Evolutionary conservation across 2,113 vertebrate genomes (phyloP).

Genomic region (Dascyllus trimaculatus): DNA sequence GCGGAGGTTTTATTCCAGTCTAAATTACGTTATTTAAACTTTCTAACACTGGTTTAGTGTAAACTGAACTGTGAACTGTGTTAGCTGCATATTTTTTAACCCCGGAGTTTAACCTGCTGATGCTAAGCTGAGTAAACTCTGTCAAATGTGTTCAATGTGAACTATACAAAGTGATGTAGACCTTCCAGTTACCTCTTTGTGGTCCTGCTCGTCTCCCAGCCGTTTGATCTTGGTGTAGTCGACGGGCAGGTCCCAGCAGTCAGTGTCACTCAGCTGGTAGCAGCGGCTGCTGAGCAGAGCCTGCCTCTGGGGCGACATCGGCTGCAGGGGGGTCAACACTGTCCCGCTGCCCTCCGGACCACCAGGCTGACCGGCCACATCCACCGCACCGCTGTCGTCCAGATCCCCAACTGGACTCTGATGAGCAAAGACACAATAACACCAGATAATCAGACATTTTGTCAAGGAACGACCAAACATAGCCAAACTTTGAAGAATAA

Average conservation of each 20-base stretch:
- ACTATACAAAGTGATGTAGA: not conserved
- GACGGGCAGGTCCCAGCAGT: slow-evolving; percentile 97
- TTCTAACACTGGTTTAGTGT: too few species aligned
- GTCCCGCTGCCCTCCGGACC: slow-evolving; percentile 93
- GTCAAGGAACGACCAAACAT: too few species aligned
- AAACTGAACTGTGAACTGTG: too few species aligned
- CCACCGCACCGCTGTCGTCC: slow-evolving; percentile 91
- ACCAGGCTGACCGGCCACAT: slow-evolving; percentile 88
- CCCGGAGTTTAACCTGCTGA: too few species aligned
- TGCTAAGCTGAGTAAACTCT: too few species aligned
- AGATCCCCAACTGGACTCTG: slow-evolving; percentile 94
- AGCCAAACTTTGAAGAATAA: too few species aligned
- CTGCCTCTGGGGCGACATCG: slow-evolving; percentile 97
- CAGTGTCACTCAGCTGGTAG: slow-evolving; percentile 93
- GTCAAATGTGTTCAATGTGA: not conserved
- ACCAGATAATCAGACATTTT: too few species aligned
- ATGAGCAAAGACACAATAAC: not conserved
- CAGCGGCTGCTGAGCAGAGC: slow-evolving; percentile 93
- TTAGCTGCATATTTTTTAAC: too few species aligned
- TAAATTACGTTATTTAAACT: too few species aligned
- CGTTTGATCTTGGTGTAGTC: slow-evolving; percentile 98
- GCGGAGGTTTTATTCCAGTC: too few species aligned
- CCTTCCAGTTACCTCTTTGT: slow-evolving; percentile 89
- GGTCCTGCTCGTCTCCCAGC: slow-evolving; percentile 89
- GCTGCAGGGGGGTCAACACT: slow-evolving; percentile 95